These are phyloP conservation scores for Cathartes aura DNA, from an alignment of 2,113 vertebrate genomes.

Conservation along the genomic window DNA sequence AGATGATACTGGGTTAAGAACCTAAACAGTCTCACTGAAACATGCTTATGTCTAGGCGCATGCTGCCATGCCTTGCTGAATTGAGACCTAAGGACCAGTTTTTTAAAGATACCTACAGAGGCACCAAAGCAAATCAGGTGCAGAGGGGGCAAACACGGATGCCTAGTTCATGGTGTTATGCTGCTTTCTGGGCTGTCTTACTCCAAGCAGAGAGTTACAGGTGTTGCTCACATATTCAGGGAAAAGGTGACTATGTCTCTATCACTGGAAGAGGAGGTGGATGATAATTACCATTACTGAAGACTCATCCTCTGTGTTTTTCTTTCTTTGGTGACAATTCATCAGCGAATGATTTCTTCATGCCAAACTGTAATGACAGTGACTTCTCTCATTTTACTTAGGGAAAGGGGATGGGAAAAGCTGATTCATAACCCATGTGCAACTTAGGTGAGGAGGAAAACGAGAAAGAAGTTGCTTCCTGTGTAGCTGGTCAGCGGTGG, in stretches of 20 bases:
- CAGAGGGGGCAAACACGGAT: accelerated
- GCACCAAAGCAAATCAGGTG: neutral
- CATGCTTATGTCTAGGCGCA: neutral
- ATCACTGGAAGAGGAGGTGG: neutral
- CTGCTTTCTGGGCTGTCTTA: neutral
- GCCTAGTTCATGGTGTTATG: neutral
- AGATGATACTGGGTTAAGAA: neutral
- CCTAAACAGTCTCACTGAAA: neutral
- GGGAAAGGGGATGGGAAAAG: neutral
- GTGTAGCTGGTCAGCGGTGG: slow-evolving; percentile 26
- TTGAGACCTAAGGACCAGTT: neutral
- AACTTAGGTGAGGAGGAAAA: slow-evolving; percentile 20
- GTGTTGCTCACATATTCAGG: neutral
- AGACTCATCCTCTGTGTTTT: neutral
- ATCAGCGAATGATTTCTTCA: neutral
- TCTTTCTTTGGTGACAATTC: neutral
- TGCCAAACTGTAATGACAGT: neutral
- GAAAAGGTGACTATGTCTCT: neutral
- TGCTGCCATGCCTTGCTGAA: neutral
- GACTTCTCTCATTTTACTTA: neutral
- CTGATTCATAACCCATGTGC: neutral
- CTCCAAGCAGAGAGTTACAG: neutral
- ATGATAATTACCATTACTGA: neutral
- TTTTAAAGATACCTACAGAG: neutral
- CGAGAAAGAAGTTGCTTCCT: neutral